Conservation (phyloP, 2,797 vertebrate genomes). For the Ctenosaura bakeri region DNA sequence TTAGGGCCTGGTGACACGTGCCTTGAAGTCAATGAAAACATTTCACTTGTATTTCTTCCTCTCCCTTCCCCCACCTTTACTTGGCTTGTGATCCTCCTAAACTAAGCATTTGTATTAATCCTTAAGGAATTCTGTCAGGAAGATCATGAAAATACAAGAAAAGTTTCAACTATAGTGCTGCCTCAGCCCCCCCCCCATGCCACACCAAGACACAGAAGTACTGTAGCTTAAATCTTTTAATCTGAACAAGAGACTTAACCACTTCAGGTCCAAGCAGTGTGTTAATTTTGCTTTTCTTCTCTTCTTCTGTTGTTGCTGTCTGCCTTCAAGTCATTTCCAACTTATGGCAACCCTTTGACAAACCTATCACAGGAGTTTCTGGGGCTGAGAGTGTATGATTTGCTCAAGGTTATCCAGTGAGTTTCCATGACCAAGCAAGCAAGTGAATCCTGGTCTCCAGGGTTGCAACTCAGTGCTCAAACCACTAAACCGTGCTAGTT, state of each 20-base stretch:
- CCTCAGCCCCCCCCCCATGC: background rate
- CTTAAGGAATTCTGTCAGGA: conserved; percentile 10
- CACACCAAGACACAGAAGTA: background rate
- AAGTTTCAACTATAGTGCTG: background rate
- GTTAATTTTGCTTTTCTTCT: background rate
- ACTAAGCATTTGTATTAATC: background rate
- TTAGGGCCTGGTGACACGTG: conserved; percentile 4
- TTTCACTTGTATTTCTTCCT: conserved; percentile 1
- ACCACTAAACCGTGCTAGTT: too few species aligned
- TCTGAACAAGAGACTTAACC: background rate
- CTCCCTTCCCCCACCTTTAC: background rate
- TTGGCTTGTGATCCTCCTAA: conserved; percentile 14
- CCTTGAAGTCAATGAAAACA: conserved; percentile 27
- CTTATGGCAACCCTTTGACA: too few species aligned
- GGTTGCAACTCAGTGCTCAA: too few species aligned
- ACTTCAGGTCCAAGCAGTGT: background rate
- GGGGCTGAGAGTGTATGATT: too few species aligned
- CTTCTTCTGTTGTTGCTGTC: background rate
- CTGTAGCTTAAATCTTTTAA: background rate
- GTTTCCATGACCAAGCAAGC: too few species aligned
- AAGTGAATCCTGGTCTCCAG: too few species aligned
- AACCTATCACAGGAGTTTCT: too few species aligned
- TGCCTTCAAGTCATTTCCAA: too few species aligned
- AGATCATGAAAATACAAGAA: background rate
- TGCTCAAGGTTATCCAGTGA: too few species aligned